These are phyloP conservation scores for Nysson spinosus DNA, from an alignment of 2,888 invertebrate genomes.

Conservation along the genomic window DNA sequence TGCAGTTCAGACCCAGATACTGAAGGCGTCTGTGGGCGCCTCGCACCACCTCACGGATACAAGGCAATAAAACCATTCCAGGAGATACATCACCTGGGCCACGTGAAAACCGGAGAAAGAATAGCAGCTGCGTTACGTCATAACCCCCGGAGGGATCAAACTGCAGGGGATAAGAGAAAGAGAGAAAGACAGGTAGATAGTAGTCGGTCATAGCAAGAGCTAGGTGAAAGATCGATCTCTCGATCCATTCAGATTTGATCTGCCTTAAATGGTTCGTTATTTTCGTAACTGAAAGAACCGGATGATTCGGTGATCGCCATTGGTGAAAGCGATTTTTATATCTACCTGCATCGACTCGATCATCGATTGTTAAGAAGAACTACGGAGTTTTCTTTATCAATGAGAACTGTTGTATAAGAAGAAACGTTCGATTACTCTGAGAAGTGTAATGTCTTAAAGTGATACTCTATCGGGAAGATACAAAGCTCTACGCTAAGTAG, in stretches of 20 bases:
- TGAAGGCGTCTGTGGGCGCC: slow-evolving; percentile 42
- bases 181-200: slow-evolving; percentile 11
- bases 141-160: slow-evolving; percentile 62
- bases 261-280: slow-evolving; percentile 5
- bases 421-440: slow-evolving; percentile 9
- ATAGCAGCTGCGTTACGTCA: slow-evolving; percentile 57
- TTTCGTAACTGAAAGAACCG: background rate
- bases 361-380: slow-evolving; percentile 18
- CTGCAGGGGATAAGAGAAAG: slow-evolving; percentile 49
- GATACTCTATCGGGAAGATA: slow-evolving; percentile 7
- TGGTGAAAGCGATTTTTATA: background rate
- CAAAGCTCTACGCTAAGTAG: background rate
- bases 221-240: slow-evolving; percentile 42
- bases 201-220: slow-evolving; percentile 3
- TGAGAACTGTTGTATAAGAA: slow-evolving; percentile 8
- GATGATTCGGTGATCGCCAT: background rate
- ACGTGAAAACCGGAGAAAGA: slow-evolving; percentile 40
- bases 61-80: slow-evolving; percentile 35
- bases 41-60: slow-evolving; percentile 33
- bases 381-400: slow-evolving; percentile 4
- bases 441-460: slow-evolving; percentile 16
- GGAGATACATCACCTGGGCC: slow-evolving; percentile 31
- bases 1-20: slow-evolving; percentile 43
- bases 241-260: slow-evolving; percentile 36
- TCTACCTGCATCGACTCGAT: background rate